Conservation (phyloP, 2,888 invertebrate species). For the Drepana falcataria region DNA sequence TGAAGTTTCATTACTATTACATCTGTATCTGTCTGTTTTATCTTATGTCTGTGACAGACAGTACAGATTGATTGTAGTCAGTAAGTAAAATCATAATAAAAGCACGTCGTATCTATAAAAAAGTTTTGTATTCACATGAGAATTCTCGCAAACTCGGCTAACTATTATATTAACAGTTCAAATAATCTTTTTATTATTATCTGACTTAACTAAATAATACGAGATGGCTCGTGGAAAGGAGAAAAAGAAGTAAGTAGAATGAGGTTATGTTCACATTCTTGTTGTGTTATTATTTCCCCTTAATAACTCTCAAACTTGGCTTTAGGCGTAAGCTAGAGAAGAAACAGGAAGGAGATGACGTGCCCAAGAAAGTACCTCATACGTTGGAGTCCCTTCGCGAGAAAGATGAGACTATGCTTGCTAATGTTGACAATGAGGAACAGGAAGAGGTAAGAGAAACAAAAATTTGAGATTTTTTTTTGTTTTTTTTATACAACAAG, state of each 20-base stretch:
- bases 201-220: conserved; percentile 9
- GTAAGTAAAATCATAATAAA: too few species aligned
- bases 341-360: conserved; percentile 71
- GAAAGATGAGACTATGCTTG: conserved; percentile 93
- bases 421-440: conserved; percentile 86
- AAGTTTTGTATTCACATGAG: too few species aligned
- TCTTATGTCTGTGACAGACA: too few species aligned
- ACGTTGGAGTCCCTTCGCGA: conserved; percentile 96
- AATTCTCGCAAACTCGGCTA: too few species aligned
- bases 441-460: conserved; percentile 80
- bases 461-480: neutral
- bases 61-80: too few species aligned
- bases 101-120: too few species aligned
- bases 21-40: too few species aligned
- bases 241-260: conserved; percentile 64
- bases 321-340: conserved; percentile 68
- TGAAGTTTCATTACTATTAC: too few species aligned
- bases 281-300: conserved; percentile 12
- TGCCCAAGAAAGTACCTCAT: conserved; percentile 82
- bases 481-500: too few species aligned
- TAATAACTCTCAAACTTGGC: conserved; percentile 8
- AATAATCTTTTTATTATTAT: neutral
- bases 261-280: conserved; percentile 25
- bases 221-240: conserved; percentile 72
- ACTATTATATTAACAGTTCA: neutral